Conservation (phyloP, 1,140 invertebrate species). For the Prorops nasuta region DNA sequence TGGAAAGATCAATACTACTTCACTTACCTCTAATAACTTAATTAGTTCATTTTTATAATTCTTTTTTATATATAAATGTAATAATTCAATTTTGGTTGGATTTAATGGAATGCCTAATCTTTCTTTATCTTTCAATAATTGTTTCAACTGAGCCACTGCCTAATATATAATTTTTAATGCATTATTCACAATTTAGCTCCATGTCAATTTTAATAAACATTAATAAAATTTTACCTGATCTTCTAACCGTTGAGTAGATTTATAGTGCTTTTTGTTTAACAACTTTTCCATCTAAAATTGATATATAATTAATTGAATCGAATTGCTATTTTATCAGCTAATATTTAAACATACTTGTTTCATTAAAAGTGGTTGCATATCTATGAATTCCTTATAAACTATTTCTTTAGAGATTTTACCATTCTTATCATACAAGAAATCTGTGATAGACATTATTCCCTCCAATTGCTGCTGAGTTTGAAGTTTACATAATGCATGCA, state of each 20-base stretch:
- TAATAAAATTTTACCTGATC: neutral
- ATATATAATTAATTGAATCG: neutral
- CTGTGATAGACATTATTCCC: too few species aligned
- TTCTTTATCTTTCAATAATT: neutral
- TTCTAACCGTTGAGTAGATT: neutral
- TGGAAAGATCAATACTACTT: too few species aligned
- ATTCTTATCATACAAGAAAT: neutral
- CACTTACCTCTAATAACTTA: too few species aligned
- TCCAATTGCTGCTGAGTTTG: too few species aligned
- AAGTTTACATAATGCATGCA: neutral
- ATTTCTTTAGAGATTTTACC: neutral
- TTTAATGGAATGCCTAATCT: neutral
- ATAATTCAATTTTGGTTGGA: too few species aligned
- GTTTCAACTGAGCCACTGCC: neutral
- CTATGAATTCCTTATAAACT: neutral
- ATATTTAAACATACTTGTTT: neutral
- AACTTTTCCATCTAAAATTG: neutral
- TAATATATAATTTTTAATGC: neutral
- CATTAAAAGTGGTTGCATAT: neutral
- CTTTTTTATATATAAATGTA: neutral
- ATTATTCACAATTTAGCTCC: neutral
- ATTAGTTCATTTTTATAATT: neutral
- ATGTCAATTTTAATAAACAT: neutral
- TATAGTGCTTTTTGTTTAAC: neutral
- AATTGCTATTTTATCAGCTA: neutral